Evolutionary conservation across 2,113 vertebrate genomes (phyloP).

Genomic region (Lophura nycthemera): DNA sequence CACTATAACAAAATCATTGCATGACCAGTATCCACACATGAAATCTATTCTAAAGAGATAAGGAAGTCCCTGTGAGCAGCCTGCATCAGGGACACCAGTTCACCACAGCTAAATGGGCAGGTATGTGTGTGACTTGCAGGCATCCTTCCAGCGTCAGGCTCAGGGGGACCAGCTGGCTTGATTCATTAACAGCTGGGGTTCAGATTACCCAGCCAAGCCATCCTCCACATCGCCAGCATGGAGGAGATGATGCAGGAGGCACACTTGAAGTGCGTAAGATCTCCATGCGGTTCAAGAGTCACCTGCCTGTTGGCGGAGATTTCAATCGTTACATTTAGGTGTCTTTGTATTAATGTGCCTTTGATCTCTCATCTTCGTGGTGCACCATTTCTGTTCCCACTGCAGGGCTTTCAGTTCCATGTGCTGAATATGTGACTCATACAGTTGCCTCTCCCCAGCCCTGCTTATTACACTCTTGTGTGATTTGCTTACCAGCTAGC

Average conservation of each 20-base stretch:
- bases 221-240: not conserved
- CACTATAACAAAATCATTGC: not conserved
- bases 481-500: not conserved
- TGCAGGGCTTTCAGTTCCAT: not conserved
- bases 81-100: not conserved
- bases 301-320: not conserved
- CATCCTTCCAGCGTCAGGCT: not conserved
- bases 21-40: not conserved
- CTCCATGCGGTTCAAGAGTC: not conserved
- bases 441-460: not conserved
- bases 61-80: not conserved
- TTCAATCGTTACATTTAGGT: not conserved
- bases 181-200: not conserved
- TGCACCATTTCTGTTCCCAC: not conserved
- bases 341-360: not conserved
- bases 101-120: not conserved
- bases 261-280: not conserved
- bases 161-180: not conserved
- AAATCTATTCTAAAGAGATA: not conserved
- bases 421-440: slow-evolving; percentile 23
- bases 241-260: not conserved
- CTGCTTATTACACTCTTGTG: not conserved
- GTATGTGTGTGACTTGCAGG: not conserved
- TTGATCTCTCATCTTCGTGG: slow-evolving; percentile 47
- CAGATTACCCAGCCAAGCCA: not conserved